phyloP scores from a whole-genome alignment of 1,140 invertebrate species.

The Plutomurus gul region DNA sequence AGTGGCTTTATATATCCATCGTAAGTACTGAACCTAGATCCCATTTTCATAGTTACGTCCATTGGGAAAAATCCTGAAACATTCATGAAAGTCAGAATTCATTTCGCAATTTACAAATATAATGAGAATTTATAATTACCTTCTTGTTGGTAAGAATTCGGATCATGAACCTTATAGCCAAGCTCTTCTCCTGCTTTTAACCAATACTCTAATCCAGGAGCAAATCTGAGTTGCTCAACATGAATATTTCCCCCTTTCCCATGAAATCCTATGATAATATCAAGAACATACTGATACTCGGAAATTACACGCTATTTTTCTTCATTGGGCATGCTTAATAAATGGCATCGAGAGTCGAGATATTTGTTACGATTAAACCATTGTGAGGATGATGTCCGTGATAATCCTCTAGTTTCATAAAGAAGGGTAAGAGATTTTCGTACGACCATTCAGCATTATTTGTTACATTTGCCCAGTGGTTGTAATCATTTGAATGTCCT shows the following conservation, averaged over 20 bases:
- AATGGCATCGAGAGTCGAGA: neutral
- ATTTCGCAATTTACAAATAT: neutral
- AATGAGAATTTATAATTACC: conserved; percentile 21
- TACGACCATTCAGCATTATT: conserved; percentile 64
- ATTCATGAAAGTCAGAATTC: neutral
- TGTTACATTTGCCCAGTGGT: conserved; percentile 64
- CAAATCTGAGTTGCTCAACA: conserved; percentile 32
- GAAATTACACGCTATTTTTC: neutral
- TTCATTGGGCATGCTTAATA: neutral
- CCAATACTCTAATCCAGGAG: conserved; percentile 28
- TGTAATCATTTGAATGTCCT: conserved; percentile 68
- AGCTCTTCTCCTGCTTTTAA: conserved; percentile 71
- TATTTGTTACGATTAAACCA: conserved; percentile 54
- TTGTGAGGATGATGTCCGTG: conserved; percentile 54
- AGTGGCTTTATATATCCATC: conserved; percentile 44
- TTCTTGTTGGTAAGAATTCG: conserved; percentile 66
- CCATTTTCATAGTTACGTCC: conserved; percentile 49
- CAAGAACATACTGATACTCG: neutral
- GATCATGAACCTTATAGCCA: conserved; percentile 71
- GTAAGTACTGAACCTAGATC: conserved; percentile 43
- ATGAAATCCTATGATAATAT: conserved; percentile 50
- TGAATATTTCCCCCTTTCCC: conserved; percentile 45
- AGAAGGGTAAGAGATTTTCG: conserved; percentile 73
- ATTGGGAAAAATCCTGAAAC: conserved; percentile 40
- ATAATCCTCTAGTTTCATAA: conserved; percentile 78